These are phyloP conservation scores for Acyrthosiphon pisum DNA, from an alignment of 1,140 invertebrate genomes.

Conservation along the genomic window DNA sequence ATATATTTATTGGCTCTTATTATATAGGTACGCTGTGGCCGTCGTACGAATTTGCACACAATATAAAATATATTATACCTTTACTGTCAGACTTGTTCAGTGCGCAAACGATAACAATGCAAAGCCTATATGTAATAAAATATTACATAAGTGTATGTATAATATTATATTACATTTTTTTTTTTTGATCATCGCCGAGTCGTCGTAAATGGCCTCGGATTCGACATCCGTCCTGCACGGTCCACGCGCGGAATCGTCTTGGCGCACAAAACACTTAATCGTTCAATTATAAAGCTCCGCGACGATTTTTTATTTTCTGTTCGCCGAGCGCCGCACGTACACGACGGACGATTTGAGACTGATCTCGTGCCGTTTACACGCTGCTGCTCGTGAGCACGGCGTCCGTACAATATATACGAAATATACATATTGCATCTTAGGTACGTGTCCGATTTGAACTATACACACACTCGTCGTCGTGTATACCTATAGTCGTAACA, in stretches of 20 bases:
- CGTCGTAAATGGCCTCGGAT: not conserved
- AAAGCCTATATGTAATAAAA: slow-evolving; percentile 2
- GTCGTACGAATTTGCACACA: not conserved
- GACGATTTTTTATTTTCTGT: not conserved
- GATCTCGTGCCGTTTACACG: not conserved
- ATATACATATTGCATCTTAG: not conserved
- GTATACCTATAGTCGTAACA: not conserved
- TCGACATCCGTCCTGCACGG: not conserved
- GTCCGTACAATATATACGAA: not conserved
- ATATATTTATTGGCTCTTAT: not conserved
- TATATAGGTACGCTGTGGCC: not conserved
- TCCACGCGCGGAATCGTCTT: not conserved
- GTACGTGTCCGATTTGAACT: not conserved
- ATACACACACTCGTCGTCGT: not conserved
- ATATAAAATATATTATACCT: not conserved
- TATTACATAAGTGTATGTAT: not conserved
- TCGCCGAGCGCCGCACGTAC: not conserved
- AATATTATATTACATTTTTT: not conserved
- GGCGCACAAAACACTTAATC: not conserved
- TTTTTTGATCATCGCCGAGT: not conserved
- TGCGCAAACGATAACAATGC: not conserved
- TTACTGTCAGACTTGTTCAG: not conserved
- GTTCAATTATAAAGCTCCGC: not conserved
- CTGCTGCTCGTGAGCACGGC: not conserved
- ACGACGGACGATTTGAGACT: not conserved